Base-by-base conservation (phyloP, 1,140 invertebrate genomes). In the Rhynchophorus ferrugineus region DNA sequence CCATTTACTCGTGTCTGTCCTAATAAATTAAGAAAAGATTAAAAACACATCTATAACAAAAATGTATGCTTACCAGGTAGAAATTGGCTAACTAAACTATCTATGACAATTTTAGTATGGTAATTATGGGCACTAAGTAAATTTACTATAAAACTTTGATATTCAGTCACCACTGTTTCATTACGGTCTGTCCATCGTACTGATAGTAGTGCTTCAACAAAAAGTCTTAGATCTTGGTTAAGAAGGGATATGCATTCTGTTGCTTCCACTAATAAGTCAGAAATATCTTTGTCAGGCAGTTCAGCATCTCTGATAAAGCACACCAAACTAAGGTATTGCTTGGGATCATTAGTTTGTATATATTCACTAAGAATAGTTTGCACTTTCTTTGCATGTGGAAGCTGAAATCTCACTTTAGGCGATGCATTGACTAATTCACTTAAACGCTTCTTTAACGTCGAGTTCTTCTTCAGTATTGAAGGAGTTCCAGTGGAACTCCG, bases 141-240 rank as follows among this genome's bases (percentile, higher is more conserved):
- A 69, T 84, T 79, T 43, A 78, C 66, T 14, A 82, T 58, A 62
- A 84, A 83, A 41, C 71, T 71, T 57, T 78, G 74, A 61, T 79
- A 85, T 34, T 73, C 72, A 37, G 64, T 58, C 11, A 75, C 71
- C 14, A 75, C 70, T 51, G 73, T 69, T n/a, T 55, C 14, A 36
- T 63, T 68, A 18, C 76, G 60, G 36, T 71, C 70, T 2, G 62
- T 70, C 82, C 82, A 84, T 59, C 73, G 69, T 14, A 82, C 60
- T n/a, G 74, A 74, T 8, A 83, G 59, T 37, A 84, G 52, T 13
- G 75, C 74, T 67, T 84, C 79, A n/a, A 83, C 71, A 61, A 84
- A 72, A 33, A 76, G 64, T 53, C 71, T 71, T 57, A 82, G 75
- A 61, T 72, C 57, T 58, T 70, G 56, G 64, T 74, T 75, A 17